A percentile compares a stretch with the other conserved stretches of the same genome.
These are phyloP conservation scores for Blennius ocellaris DNA, from an alignment of 2,113 vertebrate genomes.

Conservation along the genomic window DNA sequence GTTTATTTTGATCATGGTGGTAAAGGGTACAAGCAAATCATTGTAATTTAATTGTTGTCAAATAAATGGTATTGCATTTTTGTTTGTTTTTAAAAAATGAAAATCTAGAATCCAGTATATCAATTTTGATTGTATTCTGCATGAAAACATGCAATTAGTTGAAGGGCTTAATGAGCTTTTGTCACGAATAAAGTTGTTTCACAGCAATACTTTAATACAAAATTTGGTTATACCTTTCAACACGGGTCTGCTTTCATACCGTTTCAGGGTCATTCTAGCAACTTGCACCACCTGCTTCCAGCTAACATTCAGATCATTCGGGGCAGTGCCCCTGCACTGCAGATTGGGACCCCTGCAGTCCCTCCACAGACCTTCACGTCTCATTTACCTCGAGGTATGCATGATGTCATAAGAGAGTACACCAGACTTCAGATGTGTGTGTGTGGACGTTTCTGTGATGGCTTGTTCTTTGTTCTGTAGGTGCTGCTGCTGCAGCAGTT, in stretches of 20 bases:
- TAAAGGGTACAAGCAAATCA: too few species aligned
- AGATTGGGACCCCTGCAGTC: slow-evolving; percentile 86
- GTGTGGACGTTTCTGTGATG: background rate
- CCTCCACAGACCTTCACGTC: slow-evolving; percentile 85
- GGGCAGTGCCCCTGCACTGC: slow-evolving; percentile 89
- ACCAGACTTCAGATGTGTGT: background rate
- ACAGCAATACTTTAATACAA: too few species aligned
- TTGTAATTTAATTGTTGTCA: too few species aligned
- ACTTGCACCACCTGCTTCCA: slow-evolving; percentile 94
- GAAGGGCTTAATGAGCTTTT: too few species aligned
- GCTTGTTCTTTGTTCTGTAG: slow-evolving; percentile 67
- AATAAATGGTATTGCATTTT: too few species aligned
- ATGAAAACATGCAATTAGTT: too few species aligned
- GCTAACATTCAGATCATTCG: slow-evolving; percentile 95
- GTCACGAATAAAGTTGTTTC: too few species aligned
- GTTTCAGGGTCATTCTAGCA: slow-evolving; percentile 93
- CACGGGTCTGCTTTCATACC: slow-evolving; percentile 1
- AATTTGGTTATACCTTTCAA: too few species aligned
- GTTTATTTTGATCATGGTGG: too few species aligned
- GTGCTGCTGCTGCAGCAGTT: slow-evolving; percentile 95
- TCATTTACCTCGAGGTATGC: slow-evolving; percentile 94
- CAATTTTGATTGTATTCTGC: too few species aligned
- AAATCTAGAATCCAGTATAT: too few species aligned
- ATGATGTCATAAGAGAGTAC: background rate
- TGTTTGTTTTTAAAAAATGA: too few species aligned